Evolutionary conservation across 2,888 invertebrate genomes (phyloP).

Genomic region (Neelides folsomi): DNA sequence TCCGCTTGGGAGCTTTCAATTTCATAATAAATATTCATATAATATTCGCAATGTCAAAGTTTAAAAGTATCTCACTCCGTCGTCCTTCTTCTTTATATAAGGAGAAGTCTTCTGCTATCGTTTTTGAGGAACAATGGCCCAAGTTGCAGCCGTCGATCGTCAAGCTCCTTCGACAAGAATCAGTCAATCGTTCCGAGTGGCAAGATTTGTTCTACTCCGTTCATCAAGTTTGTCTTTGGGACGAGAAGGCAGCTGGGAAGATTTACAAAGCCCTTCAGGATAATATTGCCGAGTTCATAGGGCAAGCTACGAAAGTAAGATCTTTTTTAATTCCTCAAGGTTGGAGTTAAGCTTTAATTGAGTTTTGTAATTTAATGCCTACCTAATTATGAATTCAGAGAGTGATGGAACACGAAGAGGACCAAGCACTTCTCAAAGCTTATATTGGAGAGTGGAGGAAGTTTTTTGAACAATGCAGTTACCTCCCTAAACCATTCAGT

Average conservation of each 20-base stretch:
- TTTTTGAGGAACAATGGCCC: conserved; percentile 95
- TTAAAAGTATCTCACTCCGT: too few species aligned
- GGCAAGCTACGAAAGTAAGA: conserved; percentile 50
- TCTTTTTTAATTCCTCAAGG: too few species aligned
- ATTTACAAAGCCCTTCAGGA: conserved; percentile 76
- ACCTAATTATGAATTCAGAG: conserved; percentile 39
- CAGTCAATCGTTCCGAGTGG: conserved; percentile 90
- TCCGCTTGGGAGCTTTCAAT: too few species aligned
- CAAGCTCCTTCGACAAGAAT: conserved; percentile 83
- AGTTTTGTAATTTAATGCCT: background rate
- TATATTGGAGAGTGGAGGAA: conserved; percentile 98
- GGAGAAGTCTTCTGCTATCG: conserved; percentile 38
- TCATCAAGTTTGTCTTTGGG: conserved; percentile 92
- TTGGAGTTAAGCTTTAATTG: too few species aligned
- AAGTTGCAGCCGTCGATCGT: conserved; percentile 84
- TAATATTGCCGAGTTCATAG: conserved; percentile 87
- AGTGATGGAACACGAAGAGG: conserved; percentile 81
- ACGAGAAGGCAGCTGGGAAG: conserved; percentile 79
- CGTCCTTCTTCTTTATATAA: too few species aligned
- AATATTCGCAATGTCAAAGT: too few species aligned
- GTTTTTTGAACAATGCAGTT: conserved; percentile 94
- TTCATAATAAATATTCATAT: too few species aligned
- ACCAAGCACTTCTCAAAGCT: conserved; percentile 85
- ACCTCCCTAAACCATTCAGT: conserved; percentile 87
- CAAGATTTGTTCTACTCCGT: conserved; percentile 93